phyloP scores from a whole-genome alignment of 2,888 invertebrate species.

The Eupithecia inturbata region DNA sequence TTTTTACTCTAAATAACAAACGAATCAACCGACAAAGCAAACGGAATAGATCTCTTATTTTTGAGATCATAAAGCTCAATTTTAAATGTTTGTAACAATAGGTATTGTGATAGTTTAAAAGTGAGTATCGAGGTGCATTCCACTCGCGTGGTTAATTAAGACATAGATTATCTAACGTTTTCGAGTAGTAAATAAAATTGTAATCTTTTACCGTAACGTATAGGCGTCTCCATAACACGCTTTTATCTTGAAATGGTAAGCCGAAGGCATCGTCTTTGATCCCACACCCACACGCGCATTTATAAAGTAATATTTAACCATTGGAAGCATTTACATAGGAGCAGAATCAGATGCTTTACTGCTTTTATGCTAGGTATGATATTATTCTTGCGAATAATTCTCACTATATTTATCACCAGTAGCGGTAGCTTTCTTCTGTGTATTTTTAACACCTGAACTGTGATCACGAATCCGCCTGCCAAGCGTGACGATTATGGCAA shows the following conservation, averaged over 20 bases:
- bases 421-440: not conserved
- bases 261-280: slow-evolving; percentile 79
- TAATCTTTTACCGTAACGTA: slow-evolving; percentile 77
- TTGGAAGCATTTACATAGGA: slow-evolving; percentile 36
- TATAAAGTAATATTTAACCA: slow-evolving; percentile 71
- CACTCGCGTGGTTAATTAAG: slow-evolving; percentile 83
- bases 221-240: slow-evolving; percentile 79
- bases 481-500: not conserved
- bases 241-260: slow-evolving; percentile 76
- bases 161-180: slow-evolving; percentile 83
- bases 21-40: not conserved
- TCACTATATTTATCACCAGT: not conserved
- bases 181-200: slow-evolving; percentile 82
- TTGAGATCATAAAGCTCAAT: slow-evolving; percentile 37
- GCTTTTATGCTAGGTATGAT: not conserved
- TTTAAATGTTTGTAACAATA: slow-evolving; percentile 21
- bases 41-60: slow-evolving; percentile 35
- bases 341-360: not conserved
- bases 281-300: slow-evolving; percentile 76
- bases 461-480: not conserved
- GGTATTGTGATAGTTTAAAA: slow-evolving; percentile 46
- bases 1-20: slow-evolving; percentile 20
- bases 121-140: slow-evolving; percentile 58
- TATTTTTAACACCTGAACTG: not conserved
- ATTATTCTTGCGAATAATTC: not conserved